These are phyloP conservation scores for Oenanthe melanoleuca DNA, from an alignment of 2,113 vertebrate genomes.

Conservation along the genomic window DNA sequence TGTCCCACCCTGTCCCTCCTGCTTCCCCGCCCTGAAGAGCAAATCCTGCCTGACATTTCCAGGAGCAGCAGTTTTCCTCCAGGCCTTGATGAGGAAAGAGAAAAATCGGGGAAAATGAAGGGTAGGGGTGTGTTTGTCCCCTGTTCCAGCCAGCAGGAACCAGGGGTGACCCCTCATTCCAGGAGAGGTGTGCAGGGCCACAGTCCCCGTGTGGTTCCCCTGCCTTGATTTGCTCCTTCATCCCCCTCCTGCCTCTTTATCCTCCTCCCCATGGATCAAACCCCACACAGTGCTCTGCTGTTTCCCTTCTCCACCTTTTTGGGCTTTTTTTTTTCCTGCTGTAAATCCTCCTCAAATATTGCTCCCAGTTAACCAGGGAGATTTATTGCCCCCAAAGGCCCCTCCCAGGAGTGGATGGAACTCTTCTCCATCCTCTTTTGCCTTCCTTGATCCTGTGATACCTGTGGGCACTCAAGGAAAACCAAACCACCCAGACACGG, in stretches of 20 bases:
- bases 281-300: accelerated
- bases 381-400: accelerated
- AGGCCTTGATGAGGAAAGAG: background rate
- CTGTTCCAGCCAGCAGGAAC: background rate
- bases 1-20: background rate
- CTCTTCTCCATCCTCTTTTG: background rate
- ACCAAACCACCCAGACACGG: accelerated
- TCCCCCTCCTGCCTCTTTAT: background rate
- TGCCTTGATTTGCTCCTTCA: background rate
- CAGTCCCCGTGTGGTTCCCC: accelerated
- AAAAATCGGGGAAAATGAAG: background rate
- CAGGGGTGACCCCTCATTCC: background rate
- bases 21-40: background rate
- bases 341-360: background rate
- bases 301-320: background rate
- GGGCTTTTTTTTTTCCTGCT: background rate
- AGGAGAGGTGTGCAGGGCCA: background rate
- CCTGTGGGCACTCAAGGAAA: background rate
- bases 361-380: background rate
- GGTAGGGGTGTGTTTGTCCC: no score
- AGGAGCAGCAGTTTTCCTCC: background rate
- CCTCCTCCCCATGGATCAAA: background rate
- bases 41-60: background rate
- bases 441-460: accelerated
- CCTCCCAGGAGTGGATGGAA: background rate